These are phyloP conservation scores for Sicus ferrugineus DNA, from an alignment of 2,888 invertebrate genomes.

Conservation along the genomic window DNA sequence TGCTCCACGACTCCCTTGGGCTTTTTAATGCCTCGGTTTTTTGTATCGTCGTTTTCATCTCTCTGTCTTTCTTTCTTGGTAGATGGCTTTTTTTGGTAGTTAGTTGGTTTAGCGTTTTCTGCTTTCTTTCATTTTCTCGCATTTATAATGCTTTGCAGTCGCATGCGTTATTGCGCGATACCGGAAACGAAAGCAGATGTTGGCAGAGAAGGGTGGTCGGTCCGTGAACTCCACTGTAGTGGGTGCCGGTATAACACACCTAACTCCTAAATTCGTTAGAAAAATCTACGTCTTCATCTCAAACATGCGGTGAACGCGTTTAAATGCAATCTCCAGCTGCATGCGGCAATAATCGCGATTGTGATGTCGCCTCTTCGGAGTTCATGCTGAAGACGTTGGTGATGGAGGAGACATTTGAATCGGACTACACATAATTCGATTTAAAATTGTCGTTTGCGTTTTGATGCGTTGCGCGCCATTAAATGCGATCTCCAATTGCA, in stretches of 20 bases:
- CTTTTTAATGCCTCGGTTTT: slow-evolving; percentile 3
- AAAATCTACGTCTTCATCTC: slow-evolving; percentile 35
- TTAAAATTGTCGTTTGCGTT: slow-evolving; percentile 14
- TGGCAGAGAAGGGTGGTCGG: too few relatives aligned
- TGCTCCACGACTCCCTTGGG: slow-evolving; percentile 28
- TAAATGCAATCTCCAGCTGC: not conserved
- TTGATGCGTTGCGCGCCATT: not conserved
- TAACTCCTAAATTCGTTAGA: not conserved
- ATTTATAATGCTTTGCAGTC: not conserved
- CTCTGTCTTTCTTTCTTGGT: not conserved
- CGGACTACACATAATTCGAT: slow-evolving; percentile 51
- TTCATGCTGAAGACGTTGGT: slow-evolving; percentile 30
- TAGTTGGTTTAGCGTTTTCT: not conserved
- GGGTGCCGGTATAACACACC: not conserved
- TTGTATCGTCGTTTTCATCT: not conserved
- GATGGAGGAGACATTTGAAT: slow-evolving; percentile 30
- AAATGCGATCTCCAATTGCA: not conserved
- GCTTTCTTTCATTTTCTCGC: not conserved
- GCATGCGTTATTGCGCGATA: slow-evolving; percentile 22
- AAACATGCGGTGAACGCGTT: slow-evolving; percentile 10
- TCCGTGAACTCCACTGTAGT: slow-evolving; percentile 33
- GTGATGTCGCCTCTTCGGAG: not conserved
- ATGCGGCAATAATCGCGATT: not conserved
- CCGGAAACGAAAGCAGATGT: slow-evolving; percentile 42
- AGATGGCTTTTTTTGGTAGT: not conserved